Evolutionary conservation across 2,797 vertebrate genomes (phyloP).

Genomic region (Sitta carolinensis): DNA sequence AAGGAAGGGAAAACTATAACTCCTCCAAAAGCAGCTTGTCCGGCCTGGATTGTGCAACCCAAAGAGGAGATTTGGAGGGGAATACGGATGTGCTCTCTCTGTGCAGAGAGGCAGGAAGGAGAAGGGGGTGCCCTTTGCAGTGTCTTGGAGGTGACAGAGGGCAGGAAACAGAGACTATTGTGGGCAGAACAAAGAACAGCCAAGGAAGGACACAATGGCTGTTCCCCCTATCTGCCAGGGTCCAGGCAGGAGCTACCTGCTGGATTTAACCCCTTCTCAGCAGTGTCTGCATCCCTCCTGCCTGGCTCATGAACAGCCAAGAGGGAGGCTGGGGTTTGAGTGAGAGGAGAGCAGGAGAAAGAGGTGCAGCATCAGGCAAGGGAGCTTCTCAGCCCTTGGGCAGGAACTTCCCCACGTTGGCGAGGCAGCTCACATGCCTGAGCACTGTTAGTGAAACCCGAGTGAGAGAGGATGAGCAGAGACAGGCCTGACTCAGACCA

Average conservation of each 20-base stretch:
- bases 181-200: conserved; percentile 51
- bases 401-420: background rate
- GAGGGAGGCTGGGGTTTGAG: too few relatives aligned
- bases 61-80: background rate
- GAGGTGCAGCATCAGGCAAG: rapidly evolving
- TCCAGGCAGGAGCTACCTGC: conserved; percentile 19
- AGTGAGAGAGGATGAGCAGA: background rate
- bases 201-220: conserved; percentile 46
- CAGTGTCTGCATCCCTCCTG: background rate
- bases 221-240: background rate
- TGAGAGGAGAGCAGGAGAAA: background rate
- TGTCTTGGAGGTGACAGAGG: conserved; percentile 29
- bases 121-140: background rate
- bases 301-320: background rate
- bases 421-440: rapidly evolving
- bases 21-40: background rate
- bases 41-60: background rate
- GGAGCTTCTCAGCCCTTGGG: background rate
- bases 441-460: background rate
- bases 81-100: background rate
- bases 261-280: conserved; percentile 22
- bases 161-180: conserved; percentile 64
- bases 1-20: background rate
- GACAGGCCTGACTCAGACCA: background rate
- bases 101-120: conserved; percentile 22